Base-by-base conservation (phyloP, 2,888 invertebrate species). In the Panopea generosa region DNA sequence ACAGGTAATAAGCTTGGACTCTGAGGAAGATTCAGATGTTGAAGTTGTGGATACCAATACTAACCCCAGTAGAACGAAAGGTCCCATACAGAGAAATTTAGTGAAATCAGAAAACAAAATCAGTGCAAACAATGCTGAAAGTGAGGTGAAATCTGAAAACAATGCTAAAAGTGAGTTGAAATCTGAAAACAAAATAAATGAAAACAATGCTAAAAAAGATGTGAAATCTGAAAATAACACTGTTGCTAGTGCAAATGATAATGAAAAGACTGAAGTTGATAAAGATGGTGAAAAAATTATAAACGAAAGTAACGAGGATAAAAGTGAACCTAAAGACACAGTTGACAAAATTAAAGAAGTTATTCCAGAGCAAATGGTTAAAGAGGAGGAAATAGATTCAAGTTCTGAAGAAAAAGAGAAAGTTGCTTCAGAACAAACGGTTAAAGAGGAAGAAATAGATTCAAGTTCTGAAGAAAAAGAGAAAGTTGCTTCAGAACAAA, bases 1-100 rank as follows among this genome's bases (percentile, higher is more conserved):
- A 43, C 71, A 62, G 22, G 62, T 77, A 27, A 77, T 77, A n/a
- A 76, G 76, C 61, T 43, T 79, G 20, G 75, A 75, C 56, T 77
- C 74, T 27, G 78, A 73, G 33, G 76, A 72, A 55, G 77, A 79
- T 59, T 75, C 75, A 11, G 73, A 74, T 27, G 60, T 62, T 45
- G 75, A 69, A 67, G 57, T 78, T 20, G 73, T 78, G 45, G 73
- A 71, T 45, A n/a, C n/a, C n/a, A 33, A 33, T 11, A 61, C 43
- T 38, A 59, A 65, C 43, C 56, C 65, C 3, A 52, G 60, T 26
- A 76, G 55, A 59, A 60, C 18, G 9, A 66, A 69, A 56, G 60
- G 47, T 38, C 49, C 9, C 16, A 40, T 40, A 3, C 29, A 65
- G 33, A 27, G 27, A n/a, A 47, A 11, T 0, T 49, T n/a, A 40